These are phyloP conservation scores for Mactromeris polynyma DNA, from an alignment of 2,888 invertebrate genomes.

Conservation along the genomic window DNA sequence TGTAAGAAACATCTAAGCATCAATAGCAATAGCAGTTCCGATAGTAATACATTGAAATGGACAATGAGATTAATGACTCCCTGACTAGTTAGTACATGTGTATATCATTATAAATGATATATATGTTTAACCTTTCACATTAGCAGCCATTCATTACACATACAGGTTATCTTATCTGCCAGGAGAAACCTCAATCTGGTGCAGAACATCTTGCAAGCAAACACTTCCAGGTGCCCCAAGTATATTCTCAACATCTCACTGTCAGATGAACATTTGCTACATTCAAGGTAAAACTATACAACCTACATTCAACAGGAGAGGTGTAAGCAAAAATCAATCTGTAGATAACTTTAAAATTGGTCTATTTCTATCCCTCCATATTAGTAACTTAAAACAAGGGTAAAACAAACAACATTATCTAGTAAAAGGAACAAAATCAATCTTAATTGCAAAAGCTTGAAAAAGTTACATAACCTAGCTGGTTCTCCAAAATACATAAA, in stretches of 20 bases:
- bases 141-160: constrained; percentile 28
- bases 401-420: too few species aligned
- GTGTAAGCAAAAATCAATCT: neutral
- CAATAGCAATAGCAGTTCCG: neutral
- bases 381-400: too few species aligned
- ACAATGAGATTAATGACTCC: neutral
- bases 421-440: too few species aligned
- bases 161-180: constrained; percentile 33
- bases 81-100: constrained; percentile 32
- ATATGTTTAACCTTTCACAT: constrained; percentile 42
- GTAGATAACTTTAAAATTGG: neutral
- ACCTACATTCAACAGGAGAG: neutral
- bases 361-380: too few species aligned
- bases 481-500: too few species aligned
- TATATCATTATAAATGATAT: constrained; percentile 44
- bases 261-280: constrained; percentile 3
- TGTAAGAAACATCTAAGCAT: neutral
- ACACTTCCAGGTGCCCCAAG: constrained; percentile 31
- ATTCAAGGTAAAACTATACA: constrained; percentile 3
- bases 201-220: constrained; percentile 26
- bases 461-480: too few species aligned
- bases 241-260: neutral
- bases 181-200: constrained; percentile 27
- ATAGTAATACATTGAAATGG: neutral
- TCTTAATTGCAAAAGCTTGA: too few species aligned